Evolutionary conservation across 2,888 invertebrate genomes (phyloP).

Genomic region (Polymixis lichenea): DNA sequence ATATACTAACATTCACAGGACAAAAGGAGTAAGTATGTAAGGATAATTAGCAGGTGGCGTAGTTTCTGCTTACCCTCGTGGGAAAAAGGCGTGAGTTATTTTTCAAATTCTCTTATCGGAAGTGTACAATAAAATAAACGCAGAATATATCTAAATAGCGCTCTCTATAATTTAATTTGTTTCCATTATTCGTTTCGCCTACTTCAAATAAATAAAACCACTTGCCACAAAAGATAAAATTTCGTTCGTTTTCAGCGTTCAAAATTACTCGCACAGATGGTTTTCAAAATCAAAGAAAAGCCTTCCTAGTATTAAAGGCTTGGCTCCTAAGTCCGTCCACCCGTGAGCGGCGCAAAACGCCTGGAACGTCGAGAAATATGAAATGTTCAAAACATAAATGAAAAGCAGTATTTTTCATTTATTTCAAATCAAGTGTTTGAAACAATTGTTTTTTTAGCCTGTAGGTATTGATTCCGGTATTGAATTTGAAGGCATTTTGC

Average conservation of each 20-base stretch:
- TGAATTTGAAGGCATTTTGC: background rate
- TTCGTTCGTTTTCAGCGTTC: background rate
- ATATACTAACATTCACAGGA: too few species aligned
- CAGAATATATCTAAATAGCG: background rate
- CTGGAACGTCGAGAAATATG: slow-evolving; percentile 30
- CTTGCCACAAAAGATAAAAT: background rate
- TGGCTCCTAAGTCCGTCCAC: slow-evolving; percentile 16
- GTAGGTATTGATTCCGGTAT: background rate
- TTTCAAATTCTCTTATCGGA: background rate
- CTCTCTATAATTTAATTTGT: background rate
- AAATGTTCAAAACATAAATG: slow-evolving; percentile 32
- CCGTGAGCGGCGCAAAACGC: slow-evolving; percentile 29
- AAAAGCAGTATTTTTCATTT: slow-evolving; percentile 23
- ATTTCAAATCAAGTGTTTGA: slow-evolving; percentile 1
- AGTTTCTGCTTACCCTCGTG: too few species aligned
- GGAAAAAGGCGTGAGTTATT: too few species aligned
- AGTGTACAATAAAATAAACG: background rate
- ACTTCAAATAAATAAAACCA: background rate
- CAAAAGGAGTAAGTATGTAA: too few species aligned
- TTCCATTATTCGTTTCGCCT: background rate
- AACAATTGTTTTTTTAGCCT: background rate
- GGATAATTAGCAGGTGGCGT: too few species aligned
- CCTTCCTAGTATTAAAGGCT: slow-evolving; percentile 27
- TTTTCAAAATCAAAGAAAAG: slow-evolving; percentile 32
- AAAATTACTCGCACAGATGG: background rate